A percentile compares a stretch with the other conserved stretches of the same genome.
Conservation (phyloP, 2,113 vertebrate genomes). For the Anolis sagrei region DNA sequence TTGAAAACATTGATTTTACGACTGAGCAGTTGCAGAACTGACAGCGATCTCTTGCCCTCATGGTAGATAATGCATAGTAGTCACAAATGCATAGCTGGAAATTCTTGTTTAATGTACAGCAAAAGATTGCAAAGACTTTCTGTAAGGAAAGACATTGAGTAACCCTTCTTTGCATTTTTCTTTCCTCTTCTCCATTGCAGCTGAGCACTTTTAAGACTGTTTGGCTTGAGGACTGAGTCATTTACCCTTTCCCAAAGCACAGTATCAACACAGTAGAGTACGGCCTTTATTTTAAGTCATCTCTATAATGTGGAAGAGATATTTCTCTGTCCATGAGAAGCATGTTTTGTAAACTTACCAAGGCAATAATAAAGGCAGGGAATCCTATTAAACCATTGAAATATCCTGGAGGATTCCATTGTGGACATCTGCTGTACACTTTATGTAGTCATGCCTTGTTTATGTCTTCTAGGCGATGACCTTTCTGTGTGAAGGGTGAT, state of each 20-base stretch:
- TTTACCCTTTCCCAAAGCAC: not conserved
- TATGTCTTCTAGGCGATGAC: no score
- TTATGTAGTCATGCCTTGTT: not conserved
- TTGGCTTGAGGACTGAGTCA: conserved; percentile 17
- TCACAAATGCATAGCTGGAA: not conserved
- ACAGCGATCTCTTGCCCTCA: not conserved
- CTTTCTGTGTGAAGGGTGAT: no score
- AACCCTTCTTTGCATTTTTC: not conserved
- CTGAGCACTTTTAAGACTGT: not conserved
- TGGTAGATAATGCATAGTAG: not conserved
- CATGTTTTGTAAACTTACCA: not conserved
- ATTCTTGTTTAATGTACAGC: not conserved
- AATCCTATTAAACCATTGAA: not conserved
- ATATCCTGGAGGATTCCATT: conserved; percentile 22
- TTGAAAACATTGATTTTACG: conserved; percentile 12
- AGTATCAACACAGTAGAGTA: fast-evolving
- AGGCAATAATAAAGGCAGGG: not conserved
- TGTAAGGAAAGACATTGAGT: not conserved
- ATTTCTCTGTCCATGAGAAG: not conserved
- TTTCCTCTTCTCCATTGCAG: not conserved
- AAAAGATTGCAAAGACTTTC: not conserved
- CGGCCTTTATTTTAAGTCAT: not conserved
- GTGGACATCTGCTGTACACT: not conserved
- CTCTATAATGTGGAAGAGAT: conserved; percentile 6
- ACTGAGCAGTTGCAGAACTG: not conserved